These are phyloP conservation scores for Cynopterus sphinx DNA, from an alignment of 2,797 vertebrate species.

Conservation along the genomic window DNA sequence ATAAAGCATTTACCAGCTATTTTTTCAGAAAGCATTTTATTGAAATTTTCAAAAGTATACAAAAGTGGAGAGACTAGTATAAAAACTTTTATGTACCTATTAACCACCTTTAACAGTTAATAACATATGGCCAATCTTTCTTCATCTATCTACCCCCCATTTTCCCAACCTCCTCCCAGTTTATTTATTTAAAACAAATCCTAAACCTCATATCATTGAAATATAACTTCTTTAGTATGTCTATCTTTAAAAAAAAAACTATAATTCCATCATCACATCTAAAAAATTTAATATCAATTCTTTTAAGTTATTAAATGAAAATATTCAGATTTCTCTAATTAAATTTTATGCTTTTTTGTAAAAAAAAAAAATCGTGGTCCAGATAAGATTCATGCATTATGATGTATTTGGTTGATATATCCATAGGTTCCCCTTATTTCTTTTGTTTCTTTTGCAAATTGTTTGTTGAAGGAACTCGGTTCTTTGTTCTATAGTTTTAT, in stretches of 20 bases:
- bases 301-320: constrained; percentile 31
- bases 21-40: neutral
- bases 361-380: neutral
- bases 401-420: neutral
- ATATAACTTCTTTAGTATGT: neutral
- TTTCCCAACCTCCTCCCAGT: neutral
- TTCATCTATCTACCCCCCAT: neutral
- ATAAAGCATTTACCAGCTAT: neutral
- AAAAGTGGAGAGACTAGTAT: neutral
- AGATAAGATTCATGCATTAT: neutral
- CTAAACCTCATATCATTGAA: neutral
- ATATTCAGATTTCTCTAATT: neutral
- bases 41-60: neutral
- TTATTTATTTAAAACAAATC: constrained; percentile 10
- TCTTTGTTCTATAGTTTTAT: neutral
- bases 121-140: neutral
- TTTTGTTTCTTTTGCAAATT: neutral
- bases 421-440: neutral
- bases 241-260: neutral
- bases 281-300: neutral
- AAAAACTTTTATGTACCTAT: neutral
- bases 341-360: neutral
- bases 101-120: neutral
- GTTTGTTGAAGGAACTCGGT: neutral
- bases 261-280: neutral